phyloP scores from a whole-genome alignment of 2,113 vertebrate genomes.

The Romanogobio albipinnatus region DNA sequence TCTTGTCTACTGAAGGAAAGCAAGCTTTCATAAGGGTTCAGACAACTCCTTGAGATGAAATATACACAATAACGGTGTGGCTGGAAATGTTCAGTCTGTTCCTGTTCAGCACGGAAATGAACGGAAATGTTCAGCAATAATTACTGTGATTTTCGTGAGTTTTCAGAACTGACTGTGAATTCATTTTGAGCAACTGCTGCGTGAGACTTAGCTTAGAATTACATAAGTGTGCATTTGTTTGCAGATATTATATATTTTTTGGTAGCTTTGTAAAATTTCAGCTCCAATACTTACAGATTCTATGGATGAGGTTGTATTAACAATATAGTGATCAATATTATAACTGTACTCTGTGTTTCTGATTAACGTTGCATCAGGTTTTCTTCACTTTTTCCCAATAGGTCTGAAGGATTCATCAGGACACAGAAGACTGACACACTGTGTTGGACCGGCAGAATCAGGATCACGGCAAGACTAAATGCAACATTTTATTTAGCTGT shows the following conservation, averaged over 20 bases:
- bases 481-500: conserved; percentile 60
- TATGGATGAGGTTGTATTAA: neutral
- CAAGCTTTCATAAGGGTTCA: neutral
- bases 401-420: conserved; percentile 33
- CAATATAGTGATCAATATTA: neutral
- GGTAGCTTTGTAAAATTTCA: neutral
- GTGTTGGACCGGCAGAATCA: conserved; percentile 35
- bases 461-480: conserved; percentile 63
- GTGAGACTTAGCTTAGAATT: neutral
- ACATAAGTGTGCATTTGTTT: neutral
- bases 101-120: too few species aligned
- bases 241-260: neutral
- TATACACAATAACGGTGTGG: neutral
- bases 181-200: neutral
- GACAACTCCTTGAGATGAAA: neutral
- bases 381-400: neutral
- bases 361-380: neutral
- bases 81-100: neutral
- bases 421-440: conserved; percentile 34
- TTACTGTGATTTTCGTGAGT: neutral
- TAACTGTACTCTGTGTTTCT: neutral
- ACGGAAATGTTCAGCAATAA: too few species aligned
- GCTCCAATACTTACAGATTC: neutral
- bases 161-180: conserved; percentile 6
- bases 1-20: neutral